Base-by-base conservation (phyloP, 2,797 vertebrate species). In the Synaphobranchus kaupii region DNA sequence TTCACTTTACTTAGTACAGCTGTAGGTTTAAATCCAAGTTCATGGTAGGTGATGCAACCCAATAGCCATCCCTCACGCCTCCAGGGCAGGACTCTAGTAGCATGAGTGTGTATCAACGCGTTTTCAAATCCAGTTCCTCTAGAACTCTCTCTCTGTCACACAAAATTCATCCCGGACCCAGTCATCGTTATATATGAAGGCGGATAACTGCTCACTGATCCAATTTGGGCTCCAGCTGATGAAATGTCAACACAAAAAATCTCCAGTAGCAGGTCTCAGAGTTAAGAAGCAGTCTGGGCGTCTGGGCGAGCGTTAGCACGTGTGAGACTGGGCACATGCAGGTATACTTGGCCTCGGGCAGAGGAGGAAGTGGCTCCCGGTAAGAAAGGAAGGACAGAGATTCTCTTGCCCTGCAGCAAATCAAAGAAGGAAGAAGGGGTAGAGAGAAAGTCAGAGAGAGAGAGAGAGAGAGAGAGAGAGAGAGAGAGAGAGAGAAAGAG, bases 321-420 rank as follows among this genome's bases (percentile, higher is more conserved):
- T 82, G 78, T 87, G 88, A 56, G 84, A 58, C 68, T 28, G 76
- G 58, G 86, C 81, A 1, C 88, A 84, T 71, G 86, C 88, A n/a
- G 86, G 58, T 83, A 89, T 68, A 87, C 80, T 76, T 47, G 85
- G 89, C 66, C 87, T 86, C 56, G 73, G 86, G 84, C 56, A 52
- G 68, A 84, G 86, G 78, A 68, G 48, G 34, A 85, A 44, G 68
- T 54, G 85, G 85, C 81, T 78, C 56, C 44, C 71, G 84, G 85
- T 85, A 84, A 73, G 48, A 88, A 28, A 83, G 20, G 60, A 78
- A 54, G 39, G 15, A 81, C 66, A 85, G 9, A 76, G 25, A 34
- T 78, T 15, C 85, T 80, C 34, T 73, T 71, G 71, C 87, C 87
- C 91, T 92, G 87, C 44, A 83, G 88, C 81, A 48, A 89, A 39